phyloP scores from a whole-genome alignment of 2,888 invertebrate genomes.

The Ceramica pisi region DNA sequence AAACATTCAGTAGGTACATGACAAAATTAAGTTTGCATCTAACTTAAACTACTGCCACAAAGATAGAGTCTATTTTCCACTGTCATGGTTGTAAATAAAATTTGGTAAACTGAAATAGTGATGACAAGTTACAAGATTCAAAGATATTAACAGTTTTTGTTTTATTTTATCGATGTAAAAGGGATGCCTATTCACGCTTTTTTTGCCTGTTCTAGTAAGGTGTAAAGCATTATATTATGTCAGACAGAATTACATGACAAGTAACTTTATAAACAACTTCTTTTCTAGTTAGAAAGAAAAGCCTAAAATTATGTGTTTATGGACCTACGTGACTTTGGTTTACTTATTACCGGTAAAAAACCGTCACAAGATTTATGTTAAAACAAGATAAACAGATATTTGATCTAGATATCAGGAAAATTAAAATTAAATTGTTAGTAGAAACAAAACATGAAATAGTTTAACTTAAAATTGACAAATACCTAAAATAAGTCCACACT shows the following conservation, averaged over 20 bases:
- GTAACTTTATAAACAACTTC: neutral
- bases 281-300: no score
- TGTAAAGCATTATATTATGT: constrained; percentile 30
- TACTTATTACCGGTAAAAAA: no score
- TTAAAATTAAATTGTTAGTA: no score
- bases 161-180: constrained; percentile 39
- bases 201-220: constrained; percentile 22
- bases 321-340: no score
- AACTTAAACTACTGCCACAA: fast-evolving
- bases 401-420: no score
- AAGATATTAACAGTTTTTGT: constrained; percentile 39
- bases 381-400: no score
- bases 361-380: no score
- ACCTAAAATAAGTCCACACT: no score
- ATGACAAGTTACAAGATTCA: constrained; percentile 53
- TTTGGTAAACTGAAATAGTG: constrained; percentile 36
- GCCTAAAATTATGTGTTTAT: no score
- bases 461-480: no score
- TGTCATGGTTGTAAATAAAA: neutral
- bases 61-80: neutral
- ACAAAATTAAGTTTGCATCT: constrained; percentile 27
- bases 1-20: neutral
- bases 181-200: constrained; percentile 39
- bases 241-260: neutral
- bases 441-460: no score